These are phyloP conservation scores for Erpobdella octoculata DNA, from an alignment of 2,888 invertebrate species.

Conservation along the genomic window DNA sequence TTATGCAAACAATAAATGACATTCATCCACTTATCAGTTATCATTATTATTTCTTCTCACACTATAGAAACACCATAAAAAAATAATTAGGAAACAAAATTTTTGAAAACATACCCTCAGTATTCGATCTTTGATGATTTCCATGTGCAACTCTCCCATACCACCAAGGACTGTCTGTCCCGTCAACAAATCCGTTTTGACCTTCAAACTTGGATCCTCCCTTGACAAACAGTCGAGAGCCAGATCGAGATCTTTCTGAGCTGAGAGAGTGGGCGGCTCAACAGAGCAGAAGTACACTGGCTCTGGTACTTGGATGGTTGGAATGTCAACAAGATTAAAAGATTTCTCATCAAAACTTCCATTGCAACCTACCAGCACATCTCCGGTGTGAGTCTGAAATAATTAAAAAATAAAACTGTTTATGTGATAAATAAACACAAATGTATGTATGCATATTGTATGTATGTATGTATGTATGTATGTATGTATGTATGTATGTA, in stretches of 20 bases:
- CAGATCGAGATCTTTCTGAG: slow-evolving; percentile 68
- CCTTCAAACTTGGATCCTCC: slow-evolving; percentile 73
- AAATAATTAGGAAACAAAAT: background rate
- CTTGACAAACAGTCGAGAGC: slow-evolving; percentile 72
- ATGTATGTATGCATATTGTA: too few species aligned
- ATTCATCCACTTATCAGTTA: too few species aligned
- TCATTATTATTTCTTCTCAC: background rate
- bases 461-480: too few species aligned
- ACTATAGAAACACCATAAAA: background rate
- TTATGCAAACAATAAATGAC: too few species aligned
- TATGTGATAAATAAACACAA: too few species aligned
- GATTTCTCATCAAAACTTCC: slow-evolving; percentile 20
- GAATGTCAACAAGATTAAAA: background rate
- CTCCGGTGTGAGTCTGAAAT: slow-evolving; percentile 56
- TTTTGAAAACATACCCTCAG: slow-evolving; percentile 52
- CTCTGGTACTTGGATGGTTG: slow-evolving; percentile 61
- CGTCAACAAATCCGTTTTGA: slow-evolving; percentile 66
- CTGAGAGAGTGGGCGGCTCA: slow-evolving; percentile 74
- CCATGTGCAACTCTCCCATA: slow-evolving; percentile 95
- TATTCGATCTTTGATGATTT: slow-evolving; percentile 80
- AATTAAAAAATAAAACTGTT: too few species aligned
- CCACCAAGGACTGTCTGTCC: slow-evolving; percentile 73
- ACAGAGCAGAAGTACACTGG: slow-evolving; percentile 95
- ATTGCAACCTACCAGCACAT: slow-evolving; percentile 50
- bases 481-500: too few species aligned